Conservation (phyloP, 2,113 vertebrate genomes). For the Rutilus rutilus region DNA sequence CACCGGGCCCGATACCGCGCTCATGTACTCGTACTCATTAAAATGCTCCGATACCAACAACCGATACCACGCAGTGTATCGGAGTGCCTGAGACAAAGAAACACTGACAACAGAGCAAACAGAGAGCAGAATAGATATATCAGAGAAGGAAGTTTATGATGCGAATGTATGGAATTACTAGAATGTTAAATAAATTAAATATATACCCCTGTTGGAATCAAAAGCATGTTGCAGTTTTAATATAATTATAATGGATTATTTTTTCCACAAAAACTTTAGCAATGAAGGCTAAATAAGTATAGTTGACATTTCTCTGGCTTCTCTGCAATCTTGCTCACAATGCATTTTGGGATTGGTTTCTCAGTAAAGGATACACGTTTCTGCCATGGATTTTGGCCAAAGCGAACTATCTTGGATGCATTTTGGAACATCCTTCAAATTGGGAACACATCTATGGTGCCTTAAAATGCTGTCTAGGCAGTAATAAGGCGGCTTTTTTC, state of each 20-base stretch:
- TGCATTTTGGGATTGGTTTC: not conserved
- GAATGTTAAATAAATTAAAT: too few relatives aligned
- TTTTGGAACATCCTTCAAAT: not conserved
- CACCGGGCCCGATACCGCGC: too few relatives aligned
- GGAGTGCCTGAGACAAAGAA: too few relatives aligned
- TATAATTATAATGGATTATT: not conserved
- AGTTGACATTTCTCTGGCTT: not conserved
- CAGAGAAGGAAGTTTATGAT: too few relatives aligned
- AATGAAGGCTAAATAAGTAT: not conserved
- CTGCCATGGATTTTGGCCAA: not conserved
- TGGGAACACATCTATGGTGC: not conserved
- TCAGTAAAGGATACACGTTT: not conserved
- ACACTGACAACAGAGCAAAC: too few relatives aligned
- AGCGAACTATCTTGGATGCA: not conserved
- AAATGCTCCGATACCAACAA: too few relatives aligned
- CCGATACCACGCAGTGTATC: too few relatives aligned
- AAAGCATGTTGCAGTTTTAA: not conserved
- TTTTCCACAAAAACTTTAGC: not conserved
- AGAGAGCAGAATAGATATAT: too few relatives aligned
- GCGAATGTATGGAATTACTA: too few relatives aligned
- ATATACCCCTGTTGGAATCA: not conserved
- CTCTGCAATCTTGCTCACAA: not conserved
- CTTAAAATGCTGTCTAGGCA: not conserved
- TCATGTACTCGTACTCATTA: too few relatives aligned
- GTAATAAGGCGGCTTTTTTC: not conserved